Evolutionary conservation across 37 sponge, comb jelly and placozoan species (phyloP).

Genomic region (Geodia barretti): DNA sequence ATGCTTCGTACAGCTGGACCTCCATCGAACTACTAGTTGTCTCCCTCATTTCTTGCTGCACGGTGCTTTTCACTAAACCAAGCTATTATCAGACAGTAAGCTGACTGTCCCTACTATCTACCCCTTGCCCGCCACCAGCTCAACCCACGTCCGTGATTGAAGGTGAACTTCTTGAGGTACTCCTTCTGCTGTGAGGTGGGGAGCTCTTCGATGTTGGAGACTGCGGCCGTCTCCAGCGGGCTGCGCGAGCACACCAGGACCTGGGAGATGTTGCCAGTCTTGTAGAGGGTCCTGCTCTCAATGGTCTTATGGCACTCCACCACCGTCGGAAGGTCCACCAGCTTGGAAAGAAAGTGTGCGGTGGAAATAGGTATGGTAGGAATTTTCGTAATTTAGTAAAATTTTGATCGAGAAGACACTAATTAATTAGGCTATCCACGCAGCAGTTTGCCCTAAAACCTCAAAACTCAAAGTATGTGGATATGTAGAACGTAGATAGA

Average conservation of each 20-base stretch:
- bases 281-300: slow-evolving; percentile 92
- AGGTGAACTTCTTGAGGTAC: slow-evolving; percentile 60
- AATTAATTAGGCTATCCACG: too few relatives aligned
- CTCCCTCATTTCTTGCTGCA: too few relatives aligned
- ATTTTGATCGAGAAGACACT: too few relatives aligned
- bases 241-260: slow-evolving; percentile 46
- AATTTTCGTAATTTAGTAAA: neutral
- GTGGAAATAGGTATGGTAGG: neutral
- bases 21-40: too few relatives aligned
- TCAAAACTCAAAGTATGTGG: slow-evolving; percentile 10
- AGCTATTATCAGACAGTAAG: too few relatives aligned
- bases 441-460: too few relatives aligned
- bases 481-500: neutral
- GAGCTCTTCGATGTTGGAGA: slow-evolving; percentile 43
- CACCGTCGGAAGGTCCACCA: slow-evolving; percentile 90
- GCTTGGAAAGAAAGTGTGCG: too few relatives aligned
- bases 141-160: slow-evolving; percentile 83
- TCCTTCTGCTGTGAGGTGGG: slow-evolving; percentile 67
- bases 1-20: too few relatives aligned
- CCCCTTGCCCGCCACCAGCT: too few relatives aligned
- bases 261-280: slow-evolving; percentile 95
- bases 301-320: slow-evolving; percentile 93
- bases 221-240: too few relatives aligned
- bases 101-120: too few relatives aligned
- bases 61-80: too few relatives aligned